Percentiles rank a stretch among this genome's conserved stretches.
These are phyloP conservation scores for Ganaspis brasiliensis DNA, from an alignment of 2,888 invertebrate genomes.

Conservation along the genomic window DNA sequence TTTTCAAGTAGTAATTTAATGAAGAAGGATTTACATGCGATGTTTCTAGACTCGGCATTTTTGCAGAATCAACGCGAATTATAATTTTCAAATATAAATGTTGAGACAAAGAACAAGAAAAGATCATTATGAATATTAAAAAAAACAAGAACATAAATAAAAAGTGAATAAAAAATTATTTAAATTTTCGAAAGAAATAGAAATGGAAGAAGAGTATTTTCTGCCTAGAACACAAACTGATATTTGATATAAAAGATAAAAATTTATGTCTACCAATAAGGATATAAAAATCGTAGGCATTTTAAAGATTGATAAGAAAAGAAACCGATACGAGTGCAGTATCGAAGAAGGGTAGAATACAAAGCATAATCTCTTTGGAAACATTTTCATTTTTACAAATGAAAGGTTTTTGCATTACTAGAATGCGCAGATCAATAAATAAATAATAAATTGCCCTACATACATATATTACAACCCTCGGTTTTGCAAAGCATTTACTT, in stretches of 20 bases:
- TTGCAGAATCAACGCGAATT: not conserved
- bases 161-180: no score
- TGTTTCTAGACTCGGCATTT: conserved; percentile 1
- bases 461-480: conserved; percentile 23
- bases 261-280: not conserved
- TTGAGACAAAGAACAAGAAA: not conserved
- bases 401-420: not conserved
- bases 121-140: no score
- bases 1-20: conserved; percentile 32
- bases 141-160: no score
- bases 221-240: not conserved
- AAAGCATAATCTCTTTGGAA: not conserved
- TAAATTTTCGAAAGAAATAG: not conserved
- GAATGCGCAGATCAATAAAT: conserved; percentile 32
- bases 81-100: conserved; percentile 8
- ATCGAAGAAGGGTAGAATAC: not conserved
- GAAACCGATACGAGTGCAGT: not conserved
- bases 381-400: not conserved
- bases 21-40: conserved; percentile 20
- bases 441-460: conserved; percentile 40
- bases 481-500: conserved; percentile 34
- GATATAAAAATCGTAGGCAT: not conserved
- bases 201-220: not conserved
- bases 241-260: not conserved
- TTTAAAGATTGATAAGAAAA: not conserved